These are phyloP conservation scores for Resseliella maxima DNA, from an alignment of 2,888 invertebrate species.

Conservation along the genomic window DNA sequence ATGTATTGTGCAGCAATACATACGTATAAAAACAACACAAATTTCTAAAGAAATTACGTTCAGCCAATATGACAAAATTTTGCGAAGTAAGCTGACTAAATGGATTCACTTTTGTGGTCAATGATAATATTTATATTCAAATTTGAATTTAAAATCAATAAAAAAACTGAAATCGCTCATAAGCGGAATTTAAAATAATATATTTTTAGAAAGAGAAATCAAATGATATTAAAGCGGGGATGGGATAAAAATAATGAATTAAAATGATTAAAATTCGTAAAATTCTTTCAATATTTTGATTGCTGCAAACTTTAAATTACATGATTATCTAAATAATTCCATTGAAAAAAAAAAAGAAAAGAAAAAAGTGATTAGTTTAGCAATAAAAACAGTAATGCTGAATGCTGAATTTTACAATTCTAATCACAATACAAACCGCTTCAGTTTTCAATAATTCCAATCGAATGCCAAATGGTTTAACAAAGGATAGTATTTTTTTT, in stretches of 20 bases:
- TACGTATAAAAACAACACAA: neutral
- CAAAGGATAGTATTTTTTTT: constrained; percentile 67
- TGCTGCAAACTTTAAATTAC: too few relatives aligned
- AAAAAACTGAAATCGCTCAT: too few relatives aligned
- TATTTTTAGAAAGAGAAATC: too few relatives aligned
- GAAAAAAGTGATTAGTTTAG: neutral
- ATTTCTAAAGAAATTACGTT: neutral
- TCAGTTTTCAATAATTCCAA: constrained; percentile 85
- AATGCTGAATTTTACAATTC: too few relatives aligned
- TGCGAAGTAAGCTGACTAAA: neutral
- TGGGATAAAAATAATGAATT: too few relatives aligned
- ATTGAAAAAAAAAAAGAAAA: constrained; percentile 5
- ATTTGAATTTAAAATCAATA: too few relatives aligned
- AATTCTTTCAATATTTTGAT: too few relatives aligned
- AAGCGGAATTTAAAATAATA: too few relatives aligned
- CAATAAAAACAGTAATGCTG: too few relatives aligned
- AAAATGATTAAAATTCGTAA: too few relatives aligned
- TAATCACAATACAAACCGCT: constrained; percentile 70
- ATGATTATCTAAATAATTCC: too few relatives aligned
- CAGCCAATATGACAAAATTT: neutral
- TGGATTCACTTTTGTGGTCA: neutral
- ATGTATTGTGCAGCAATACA: neutral
- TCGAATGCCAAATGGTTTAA: constrained; percentile 72
- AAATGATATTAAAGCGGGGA: too few relatives aligned
- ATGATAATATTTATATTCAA: neutral